These are phyloP conservation scores for Andrena trimmerana DNA, from an alignment of 2,888 invertebrate genomes.

Conservation along the genomic window DNA sequence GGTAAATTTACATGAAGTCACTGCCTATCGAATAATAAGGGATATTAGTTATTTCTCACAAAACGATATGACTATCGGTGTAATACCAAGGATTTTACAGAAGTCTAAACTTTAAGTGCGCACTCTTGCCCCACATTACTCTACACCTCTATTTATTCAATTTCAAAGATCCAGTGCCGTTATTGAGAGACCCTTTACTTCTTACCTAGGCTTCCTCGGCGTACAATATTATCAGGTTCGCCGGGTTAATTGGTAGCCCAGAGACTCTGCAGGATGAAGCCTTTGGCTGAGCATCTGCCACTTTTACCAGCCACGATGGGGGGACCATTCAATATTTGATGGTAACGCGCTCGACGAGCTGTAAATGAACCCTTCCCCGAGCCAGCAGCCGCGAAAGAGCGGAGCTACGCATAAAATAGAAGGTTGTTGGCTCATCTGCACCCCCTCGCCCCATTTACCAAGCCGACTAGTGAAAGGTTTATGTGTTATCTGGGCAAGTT, in stretches of 20 bases:
- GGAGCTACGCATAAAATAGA: constrained; percentile 47
- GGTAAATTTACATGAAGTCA: no score
- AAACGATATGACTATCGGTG: no score
- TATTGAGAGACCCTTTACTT: no score
- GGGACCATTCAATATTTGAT: constrained; percentile 70
- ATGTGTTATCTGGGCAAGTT: constrained; percentile 50
- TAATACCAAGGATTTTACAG: no score
- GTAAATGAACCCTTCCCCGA: constrained; percentile 42
- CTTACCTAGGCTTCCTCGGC: constrained; percentile 1
- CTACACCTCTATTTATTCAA: no score
- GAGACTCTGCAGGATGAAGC: constrained; percentile 16
- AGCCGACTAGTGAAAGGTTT: constrained; percentile 31
- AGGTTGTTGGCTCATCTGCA: constrained; percentile 17
- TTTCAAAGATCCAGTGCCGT: no score
- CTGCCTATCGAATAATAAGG: no score
- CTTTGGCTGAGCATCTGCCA: constrained; percentile 20
- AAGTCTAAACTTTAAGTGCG: no score
- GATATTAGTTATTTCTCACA: no score
- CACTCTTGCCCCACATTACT: no score
- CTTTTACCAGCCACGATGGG: constrained; percentile 26
- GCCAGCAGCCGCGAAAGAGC: constrained; percentile 29
- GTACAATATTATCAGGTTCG: constrained; percentile 49
- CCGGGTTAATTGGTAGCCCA: constrained; percentile 43
- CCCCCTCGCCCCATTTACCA: not conserved
- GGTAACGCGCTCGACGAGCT: constrained; percentile 59